Evolutionary conservation across 2,797 vertebrate genomes (phyloP).

Genomic region (Dermochelys coriacea): DNA sequence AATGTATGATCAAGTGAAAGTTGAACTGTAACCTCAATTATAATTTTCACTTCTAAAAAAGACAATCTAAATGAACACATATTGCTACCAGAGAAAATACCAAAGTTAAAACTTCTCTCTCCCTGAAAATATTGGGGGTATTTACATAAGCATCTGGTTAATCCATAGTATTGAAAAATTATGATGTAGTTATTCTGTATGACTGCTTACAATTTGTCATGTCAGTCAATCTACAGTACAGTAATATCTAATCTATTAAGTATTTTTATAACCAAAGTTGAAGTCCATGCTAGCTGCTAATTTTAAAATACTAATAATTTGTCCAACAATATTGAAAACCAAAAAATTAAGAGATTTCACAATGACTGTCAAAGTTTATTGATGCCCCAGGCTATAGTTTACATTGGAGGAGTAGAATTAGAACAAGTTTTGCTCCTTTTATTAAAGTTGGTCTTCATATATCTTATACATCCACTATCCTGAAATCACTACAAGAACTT

Average conservation of each 20-base stretch:
- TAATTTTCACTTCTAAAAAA: slow-evolving; percentile 71
- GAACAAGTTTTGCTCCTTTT: not conserved
- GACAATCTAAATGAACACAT: slow-evolving; percentile 63
- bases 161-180: slow-evolving; percentile 6
- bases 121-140: slow-evolving; percentile 37
- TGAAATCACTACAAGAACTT: not conserved
- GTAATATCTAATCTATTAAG: not conserved
- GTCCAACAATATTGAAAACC: not conserved
- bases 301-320: slow-evolving; percentile 29
- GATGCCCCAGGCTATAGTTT: not conserved
- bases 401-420: not conserved
- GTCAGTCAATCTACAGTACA: slow-evolving; percentile 4
- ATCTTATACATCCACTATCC: not conserved
- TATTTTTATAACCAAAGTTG: not conserved
- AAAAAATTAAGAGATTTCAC: slow-evolving; percentile 2
- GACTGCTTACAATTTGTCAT: not conserved
- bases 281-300: not conserved
- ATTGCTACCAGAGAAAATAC: slow-evolving; percentile 59
- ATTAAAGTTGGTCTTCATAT: not conserved
- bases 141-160: slow-evolving; percentile 36
- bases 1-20: slow-evolving; percentile 67
- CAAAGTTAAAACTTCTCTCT: slow-evolving; percentile 50
- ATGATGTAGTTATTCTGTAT: not conserved
- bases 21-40: slow-evolving; percentile 58
- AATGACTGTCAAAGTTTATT: slow-evolving; percentile 11